These are phyloP conservation scores for Solea solea DNA, from an alignment of 2,113 vertebrate species.

Conservation along the genomic window DNA sequence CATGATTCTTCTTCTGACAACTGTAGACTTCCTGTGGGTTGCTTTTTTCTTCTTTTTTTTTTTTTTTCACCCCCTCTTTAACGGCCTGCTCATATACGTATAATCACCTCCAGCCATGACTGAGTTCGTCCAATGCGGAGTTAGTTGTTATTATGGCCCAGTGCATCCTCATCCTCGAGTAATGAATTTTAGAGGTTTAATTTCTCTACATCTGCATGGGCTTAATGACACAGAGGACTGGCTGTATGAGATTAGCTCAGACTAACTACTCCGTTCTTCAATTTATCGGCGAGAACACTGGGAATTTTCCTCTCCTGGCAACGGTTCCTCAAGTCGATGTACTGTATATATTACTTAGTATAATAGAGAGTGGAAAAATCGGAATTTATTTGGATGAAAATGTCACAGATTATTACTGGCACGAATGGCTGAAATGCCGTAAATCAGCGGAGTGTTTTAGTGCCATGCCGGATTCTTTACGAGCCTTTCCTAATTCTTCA, in stretches of 20 bases:
- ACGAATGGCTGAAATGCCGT: conserved; percentile 33
- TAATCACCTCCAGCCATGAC: conserved; percentile 1
- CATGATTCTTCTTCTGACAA: not conserved
- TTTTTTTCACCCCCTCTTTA: not conserved
- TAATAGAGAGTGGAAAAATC: not conserved
- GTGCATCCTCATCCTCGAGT: not conserved
- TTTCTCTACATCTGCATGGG: conserved; percentile 1
- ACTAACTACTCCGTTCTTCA: conserved; percentile 20
- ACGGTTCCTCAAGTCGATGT: not conserved
- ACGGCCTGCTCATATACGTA: not conserved
- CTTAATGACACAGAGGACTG: conserved; percentile 28
- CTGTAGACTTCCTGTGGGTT: not conserved
- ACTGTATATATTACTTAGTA: not conserved
- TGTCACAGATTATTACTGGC: conserved; percentile 39
- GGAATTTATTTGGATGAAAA: conserved; percentile 38
- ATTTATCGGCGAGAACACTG: conserved; percentile 12
- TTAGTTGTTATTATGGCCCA: conserved; percentile 11
- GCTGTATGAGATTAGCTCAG: conserved; percentile 25
- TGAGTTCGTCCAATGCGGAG: not conserved
- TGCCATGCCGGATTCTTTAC: conserved; percentile 39
- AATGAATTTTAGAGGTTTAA: conserved; percentile 15
- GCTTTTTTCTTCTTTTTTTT: not conserved
- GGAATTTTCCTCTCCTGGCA: not conserved
- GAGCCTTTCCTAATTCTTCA: conserved; percentile 47
- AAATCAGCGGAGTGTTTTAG: conserved; percentile 55